A percentile compares a stretch with the other conserved stretches of the same genome.
Conservation (phyloP, 2,888 invertebrate species). For the Drosophila rubida region DNA sequence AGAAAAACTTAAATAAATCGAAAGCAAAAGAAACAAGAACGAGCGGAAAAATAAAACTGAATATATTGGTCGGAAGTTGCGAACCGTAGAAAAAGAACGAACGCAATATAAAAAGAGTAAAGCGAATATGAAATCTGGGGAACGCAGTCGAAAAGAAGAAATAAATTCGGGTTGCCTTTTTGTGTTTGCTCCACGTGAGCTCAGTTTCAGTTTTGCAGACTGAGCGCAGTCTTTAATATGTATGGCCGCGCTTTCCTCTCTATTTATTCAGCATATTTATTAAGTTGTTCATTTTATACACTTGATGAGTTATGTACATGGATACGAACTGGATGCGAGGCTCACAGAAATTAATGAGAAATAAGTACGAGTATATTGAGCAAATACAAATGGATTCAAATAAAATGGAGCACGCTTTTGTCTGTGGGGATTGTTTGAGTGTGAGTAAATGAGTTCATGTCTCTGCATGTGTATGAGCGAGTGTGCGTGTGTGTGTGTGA, state of each 20-base stretch:
- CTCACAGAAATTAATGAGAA: conserved; percentile 29
- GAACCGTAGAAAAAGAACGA: conserved; percentile 21
- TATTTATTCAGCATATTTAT: conserved; percentile 22
- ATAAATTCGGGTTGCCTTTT: conserved; percentile 11
- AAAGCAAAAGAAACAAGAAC: neutral
- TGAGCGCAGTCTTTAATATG: conserved; percentile 10
- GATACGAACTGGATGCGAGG: conserved; percentile 3
- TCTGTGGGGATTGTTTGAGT: conserved; percentile 17
- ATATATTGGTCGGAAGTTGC: conserved; percentile 46
- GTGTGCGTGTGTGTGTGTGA: conserved; percentile 11
- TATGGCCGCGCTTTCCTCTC: neutral
- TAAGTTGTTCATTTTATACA: conserved; percentile 17
- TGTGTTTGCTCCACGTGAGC: conserved; percentile 18
- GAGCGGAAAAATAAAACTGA: conserved; percentile 19
- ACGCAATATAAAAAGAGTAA: neutral
- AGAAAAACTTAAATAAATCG: conserved; percentile 14
- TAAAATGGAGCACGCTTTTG: conserved; percentile 48
- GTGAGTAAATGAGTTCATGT: neutral
- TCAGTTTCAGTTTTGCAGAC: conserved; percentile 4
- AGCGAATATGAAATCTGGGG: neutral
- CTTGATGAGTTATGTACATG: conserved; percentile 14
- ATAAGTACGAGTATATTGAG: conserved; percentile 5
- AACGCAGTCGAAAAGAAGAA: neutral
- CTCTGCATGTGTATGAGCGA: conserved; percentile 4
- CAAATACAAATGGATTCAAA: conserved; percentile 20